Evolutionary conservation across 2,797 vertebrate genomes (phyloP).

Genomic region (Hafferia zeledoni): DNA sequence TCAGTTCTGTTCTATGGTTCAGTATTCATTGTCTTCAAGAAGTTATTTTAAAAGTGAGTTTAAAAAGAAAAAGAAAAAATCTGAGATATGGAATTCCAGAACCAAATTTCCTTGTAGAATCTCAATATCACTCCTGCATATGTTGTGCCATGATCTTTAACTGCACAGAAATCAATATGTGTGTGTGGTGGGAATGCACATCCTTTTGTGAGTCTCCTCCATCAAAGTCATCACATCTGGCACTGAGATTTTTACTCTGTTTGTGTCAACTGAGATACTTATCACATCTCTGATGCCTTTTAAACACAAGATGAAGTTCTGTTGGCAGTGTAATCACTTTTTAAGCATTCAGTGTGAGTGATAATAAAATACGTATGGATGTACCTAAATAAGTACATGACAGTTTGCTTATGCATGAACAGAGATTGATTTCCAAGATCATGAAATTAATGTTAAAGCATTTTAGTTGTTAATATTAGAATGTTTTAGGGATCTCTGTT

Average conservation of each 20-base stretch:
- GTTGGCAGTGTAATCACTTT: neutral
- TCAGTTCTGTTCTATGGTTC: neutral
- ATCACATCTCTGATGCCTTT: neutral
- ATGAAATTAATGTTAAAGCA: neutral
- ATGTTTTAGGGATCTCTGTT: neutral
- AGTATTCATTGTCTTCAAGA: neutral
- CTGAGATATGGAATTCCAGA: neutral
- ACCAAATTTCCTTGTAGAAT: neutral
- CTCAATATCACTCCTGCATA: neutral
- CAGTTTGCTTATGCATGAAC: neutral
- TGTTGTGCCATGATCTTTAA: neutral
- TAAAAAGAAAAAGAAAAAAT: neutral
- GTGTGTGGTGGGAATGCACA: fast-evolving
- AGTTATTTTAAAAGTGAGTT: neutral
- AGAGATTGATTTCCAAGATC: neutral
- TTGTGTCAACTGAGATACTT: neutral
- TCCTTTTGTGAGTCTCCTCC: neutral
- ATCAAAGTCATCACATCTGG: neutral
- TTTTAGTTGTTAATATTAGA: neutral
- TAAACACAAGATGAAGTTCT: neutral
- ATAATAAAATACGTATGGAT: neutral
- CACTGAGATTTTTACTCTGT: neutral
- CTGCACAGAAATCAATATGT: neutral
- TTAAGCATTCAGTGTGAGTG: neutral
- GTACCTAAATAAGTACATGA: neutral